Conservation (phyloP, 2,113 vertebrate genomes). For the Phycodurus eques region DNA sequence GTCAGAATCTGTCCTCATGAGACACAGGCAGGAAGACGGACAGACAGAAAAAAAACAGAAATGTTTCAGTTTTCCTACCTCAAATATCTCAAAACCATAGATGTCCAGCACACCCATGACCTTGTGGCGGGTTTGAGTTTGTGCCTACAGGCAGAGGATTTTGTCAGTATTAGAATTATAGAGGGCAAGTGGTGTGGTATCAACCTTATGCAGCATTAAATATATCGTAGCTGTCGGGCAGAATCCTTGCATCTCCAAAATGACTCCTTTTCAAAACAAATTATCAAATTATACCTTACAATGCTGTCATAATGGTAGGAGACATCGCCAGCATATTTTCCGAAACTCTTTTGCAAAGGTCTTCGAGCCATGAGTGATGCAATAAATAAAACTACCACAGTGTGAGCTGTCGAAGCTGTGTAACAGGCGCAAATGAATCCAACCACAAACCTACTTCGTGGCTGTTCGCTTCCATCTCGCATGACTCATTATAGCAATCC, state of each 20-base stretch:
- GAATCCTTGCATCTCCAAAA: background rate
- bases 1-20: constrained; percentile 17
- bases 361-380: no score
- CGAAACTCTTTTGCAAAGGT: no score
- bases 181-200: background rate
- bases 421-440: no score
- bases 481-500: no score
- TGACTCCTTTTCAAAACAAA: background rate
- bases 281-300: background rate
- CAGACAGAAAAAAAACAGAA: background rate
- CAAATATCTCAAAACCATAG: constrained; percentile 99
- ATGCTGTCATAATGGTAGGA: no score
- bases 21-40: background rate
- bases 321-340: no score
- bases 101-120: constrained; percentile 99
- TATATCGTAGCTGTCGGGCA: background rate
- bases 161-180: constrained; percentile 2
- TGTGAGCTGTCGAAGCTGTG: no score
- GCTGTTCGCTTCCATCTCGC: no score
- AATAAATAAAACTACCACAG: no score
- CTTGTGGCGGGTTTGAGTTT: constrained; percentile 92
- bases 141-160: constrained; percentile 76
- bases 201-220: background rate
- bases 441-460: no score
- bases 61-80: constrained; percentile 76